Evolutionary conservation across 2,888 invertebrate genomes (phyloP), one percentile per base, ranked within the genome.

Genomic region (Apodemia hepburni): DNA sequence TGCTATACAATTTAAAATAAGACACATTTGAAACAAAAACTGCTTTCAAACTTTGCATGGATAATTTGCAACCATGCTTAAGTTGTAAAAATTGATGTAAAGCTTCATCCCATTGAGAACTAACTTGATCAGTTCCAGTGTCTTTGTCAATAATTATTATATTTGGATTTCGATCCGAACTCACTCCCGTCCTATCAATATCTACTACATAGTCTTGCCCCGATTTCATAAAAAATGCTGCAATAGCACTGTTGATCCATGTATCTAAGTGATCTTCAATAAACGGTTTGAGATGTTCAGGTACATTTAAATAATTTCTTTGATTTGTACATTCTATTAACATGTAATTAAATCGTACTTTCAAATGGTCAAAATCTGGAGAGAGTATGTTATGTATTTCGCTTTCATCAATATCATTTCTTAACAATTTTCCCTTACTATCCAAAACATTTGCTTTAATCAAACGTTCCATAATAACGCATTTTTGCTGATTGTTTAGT

Each of bases 51-150:
- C 58, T 61, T 29, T 58, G 61, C 61, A 62, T 62, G 4, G 61
- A 58, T 33, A 62, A n/a, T 58, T 62, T 62, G 27, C 61, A 62
- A 42, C 61, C 61, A 62, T 62, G 61, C 35, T 62, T 62, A 15
- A 62, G 61, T 58, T 62, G 61, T 58, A 62, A 58, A 58, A 62
- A 62, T 58, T 61, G 61, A 61, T 61, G 61, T 29, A 61, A 58
- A 15, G 58, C 61, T 7, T 61, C 58, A 58, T 61, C 58, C 61
- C 61, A 61, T 12, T 61, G 61, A 12, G 61, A 47, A 29, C 58
- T 45, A n/a, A 29, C 45, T 61, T 58, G 61, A 38, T 61, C 61
- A 33, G 61, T 61, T 11, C 61, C 61, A 12, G 61, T 61, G 17
- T 58, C 58, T 12, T 58, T 58, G 33, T 62, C 61, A 47, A 62